Percentiles rank a stretch among this genome's conserved stretches.
phyloP scores from a whole-genome alignment of 2,797 vertebrate genomes.

The Myioborus miniatus region DNA sequence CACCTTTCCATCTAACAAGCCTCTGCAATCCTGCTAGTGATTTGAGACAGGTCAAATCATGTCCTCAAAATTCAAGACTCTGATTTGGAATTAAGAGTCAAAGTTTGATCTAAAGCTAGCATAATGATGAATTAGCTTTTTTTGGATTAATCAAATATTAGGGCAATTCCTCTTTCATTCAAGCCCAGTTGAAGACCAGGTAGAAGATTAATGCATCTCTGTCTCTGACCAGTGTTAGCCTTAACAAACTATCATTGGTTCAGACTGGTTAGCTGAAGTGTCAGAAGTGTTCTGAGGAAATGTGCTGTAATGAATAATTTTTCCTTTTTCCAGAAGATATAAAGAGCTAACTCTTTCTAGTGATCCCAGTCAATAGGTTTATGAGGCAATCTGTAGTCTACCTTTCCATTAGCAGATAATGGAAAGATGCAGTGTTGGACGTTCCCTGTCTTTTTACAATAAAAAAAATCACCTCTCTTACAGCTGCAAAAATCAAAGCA shows the following conservation, averaged over 20 bases:
- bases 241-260: background rate
- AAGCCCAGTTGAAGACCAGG: background rate
- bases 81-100: background rate
- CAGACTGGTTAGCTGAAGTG: background rate
- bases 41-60: background rate
- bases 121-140: background rate
- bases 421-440: background rate
- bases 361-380: background rate
- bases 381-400: background rate
- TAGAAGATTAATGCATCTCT: background rate
- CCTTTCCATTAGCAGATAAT: background rate
- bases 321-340: background rate
- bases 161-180: background rate
- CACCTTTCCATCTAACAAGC: background rate
- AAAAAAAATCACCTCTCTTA: background rate
- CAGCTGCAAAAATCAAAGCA: background rate
- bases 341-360: background rate
- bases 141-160: background rate
- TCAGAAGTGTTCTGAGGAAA: background rate
- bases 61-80: background rate
- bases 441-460: background rate
- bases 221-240: background rate
- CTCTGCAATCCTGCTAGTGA: background rate
- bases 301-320: background rate
- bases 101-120: background rate